Conservation (phyloP, 2,888 invertebrate species). For the Thysanoteuthis rhombus region DNA sequence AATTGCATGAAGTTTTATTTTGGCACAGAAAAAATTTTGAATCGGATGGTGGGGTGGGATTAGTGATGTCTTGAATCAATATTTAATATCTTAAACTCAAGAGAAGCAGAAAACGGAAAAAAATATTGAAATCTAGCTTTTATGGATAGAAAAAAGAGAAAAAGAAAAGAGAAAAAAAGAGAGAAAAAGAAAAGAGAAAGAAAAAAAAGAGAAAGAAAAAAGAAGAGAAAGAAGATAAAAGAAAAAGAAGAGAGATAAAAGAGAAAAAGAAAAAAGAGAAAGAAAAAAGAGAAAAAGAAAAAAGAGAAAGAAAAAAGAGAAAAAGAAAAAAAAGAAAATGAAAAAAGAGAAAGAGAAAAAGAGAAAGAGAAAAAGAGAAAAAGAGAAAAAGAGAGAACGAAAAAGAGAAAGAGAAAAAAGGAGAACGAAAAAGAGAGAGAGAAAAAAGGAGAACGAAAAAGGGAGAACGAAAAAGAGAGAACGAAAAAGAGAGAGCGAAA, state of each 20-base stretch:
- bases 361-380: no score
- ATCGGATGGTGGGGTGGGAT: not conserved
- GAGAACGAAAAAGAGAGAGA: no score
- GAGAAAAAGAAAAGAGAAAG: not conserved
- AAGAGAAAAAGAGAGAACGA: no score
- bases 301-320: no score
- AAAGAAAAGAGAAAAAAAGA: not conserved
- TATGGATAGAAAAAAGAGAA: not conserved
- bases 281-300: not conserved
- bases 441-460: no score
- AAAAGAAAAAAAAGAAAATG: not conserved
- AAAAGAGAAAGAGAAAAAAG: no score
- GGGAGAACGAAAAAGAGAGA: no score
- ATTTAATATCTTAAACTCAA: not conserved
- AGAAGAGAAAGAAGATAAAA: no score
- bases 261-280: no score
- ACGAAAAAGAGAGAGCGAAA: no score
- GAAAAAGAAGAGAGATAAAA: no score
- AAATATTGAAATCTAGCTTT: not conserved
- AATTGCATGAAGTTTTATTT: not conserved
- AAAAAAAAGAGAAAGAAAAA: not conserved
- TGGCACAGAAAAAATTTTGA: not conserved
- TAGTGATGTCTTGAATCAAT: not conserved
- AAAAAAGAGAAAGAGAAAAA: not conserved
- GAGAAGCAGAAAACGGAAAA: not conserved